Percentiles rank a stretch among this genome's conserved stretches.
Evolutionary conservation across 2,797 vertebrate species (phyloP).

Genomic region (Acipenser transmontanus): DNA sequence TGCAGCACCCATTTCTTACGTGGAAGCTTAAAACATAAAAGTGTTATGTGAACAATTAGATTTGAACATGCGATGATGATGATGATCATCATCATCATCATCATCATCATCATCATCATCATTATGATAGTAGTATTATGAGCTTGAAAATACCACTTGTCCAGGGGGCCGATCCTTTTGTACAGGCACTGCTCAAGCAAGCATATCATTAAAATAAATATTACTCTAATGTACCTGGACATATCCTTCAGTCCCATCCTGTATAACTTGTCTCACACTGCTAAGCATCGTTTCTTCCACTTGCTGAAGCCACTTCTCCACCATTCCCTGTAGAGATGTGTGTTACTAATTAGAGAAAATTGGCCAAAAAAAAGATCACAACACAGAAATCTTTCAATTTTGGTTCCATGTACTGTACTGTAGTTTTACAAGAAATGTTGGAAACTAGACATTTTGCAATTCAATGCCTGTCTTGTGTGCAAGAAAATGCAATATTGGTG

Average conservation of each 20-base stretch:
- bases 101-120: not conserved
- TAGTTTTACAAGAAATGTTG: not conserved
- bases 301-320: conserved; percentile 88
- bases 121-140: too few species aligned
- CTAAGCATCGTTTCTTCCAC: conserved; percentile 79
- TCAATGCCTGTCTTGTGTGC: not conserved
- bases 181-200: too few species aligned
- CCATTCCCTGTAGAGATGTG: conserved; percentile 71
- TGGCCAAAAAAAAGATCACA: conserved; percentile 6
- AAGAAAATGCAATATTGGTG: not conserved
- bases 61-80: too few species aligned
- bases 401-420: too few species aligned
- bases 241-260: conserved; percentile 66
- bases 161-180: too few species aligned
- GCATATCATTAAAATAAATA: not conserved
- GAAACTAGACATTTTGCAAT: not conserved
- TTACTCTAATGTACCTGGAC: conserved; percentile 51
- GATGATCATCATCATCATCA: too few species aligned
- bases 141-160: too few species aligned
- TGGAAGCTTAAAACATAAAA: conserved; percentile 59
- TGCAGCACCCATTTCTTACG: conserved; percentile 81
- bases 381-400: conserved; percentile 2
- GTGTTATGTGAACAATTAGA: too few species aligned
- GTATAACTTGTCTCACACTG: conserved; percentile 72
- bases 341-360: not conserved